A percentile compares a stretch with the other conserved stretches of the same genome.
phyloP scores from a whole-genome alignment of 2,888 invertebrate genomes.

The Pteria penguin region DNA sequence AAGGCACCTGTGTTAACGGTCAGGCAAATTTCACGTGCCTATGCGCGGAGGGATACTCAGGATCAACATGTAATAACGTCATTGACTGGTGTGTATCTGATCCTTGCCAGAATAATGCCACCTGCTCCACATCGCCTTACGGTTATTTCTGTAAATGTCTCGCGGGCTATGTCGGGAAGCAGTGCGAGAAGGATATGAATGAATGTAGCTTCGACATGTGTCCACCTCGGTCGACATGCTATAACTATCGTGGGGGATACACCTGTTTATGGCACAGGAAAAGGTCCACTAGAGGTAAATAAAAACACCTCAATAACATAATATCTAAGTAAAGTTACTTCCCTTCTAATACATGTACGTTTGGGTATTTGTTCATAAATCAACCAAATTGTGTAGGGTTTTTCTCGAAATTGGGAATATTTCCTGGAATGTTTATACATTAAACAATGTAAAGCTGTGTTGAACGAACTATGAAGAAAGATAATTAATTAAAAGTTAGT shows the following conservation, averaged over 20 bases:
- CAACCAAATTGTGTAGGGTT: too few relatives aligned
- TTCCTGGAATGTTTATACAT: too few relatives aligned
- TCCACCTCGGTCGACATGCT: conserved; percentile 7
- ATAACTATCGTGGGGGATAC: conserved; percentile 8
- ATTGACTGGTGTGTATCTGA: neutral
- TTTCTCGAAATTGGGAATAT: too few relatives aligned
- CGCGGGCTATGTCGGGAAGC: conserved; percentile 11
- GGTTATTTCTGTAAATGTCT: conserved; percentile 5
- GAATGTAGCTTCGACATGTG: conserved; percentile 19
- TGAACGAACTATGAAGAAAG: too few relatives aligned
- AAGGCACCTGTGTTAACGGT: conserved; percentile 3
- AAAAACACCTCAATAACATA: too few relatives aligned
- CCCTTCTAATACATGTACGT: too few relatives aligned
- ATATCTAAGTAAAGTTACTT: too few relatives aligned
- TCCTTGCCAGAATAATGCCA: conserved; percentile 13
- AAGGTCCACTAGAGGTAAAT: too few relatives aligned
- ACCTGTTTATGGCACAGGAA: conserved; percentile 10
- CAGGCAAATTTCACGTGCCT: neutral
- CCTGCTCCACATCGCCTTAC: neutral
- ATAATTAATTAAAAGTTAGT: too few relatives aligned
- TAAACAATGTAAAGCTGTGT: too few relatives aligned
- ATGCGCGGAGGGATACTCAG: conserved; percentile 10
- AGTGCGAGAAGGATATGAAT: conserved; percentile 9
- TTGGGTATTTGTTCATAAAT: too few relatives aligned
- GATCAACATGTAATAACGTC: neutral